Base-by-base conservation (phyloP, 2,797 vertebrate species). In the Sorex maritimensis region DNA sequence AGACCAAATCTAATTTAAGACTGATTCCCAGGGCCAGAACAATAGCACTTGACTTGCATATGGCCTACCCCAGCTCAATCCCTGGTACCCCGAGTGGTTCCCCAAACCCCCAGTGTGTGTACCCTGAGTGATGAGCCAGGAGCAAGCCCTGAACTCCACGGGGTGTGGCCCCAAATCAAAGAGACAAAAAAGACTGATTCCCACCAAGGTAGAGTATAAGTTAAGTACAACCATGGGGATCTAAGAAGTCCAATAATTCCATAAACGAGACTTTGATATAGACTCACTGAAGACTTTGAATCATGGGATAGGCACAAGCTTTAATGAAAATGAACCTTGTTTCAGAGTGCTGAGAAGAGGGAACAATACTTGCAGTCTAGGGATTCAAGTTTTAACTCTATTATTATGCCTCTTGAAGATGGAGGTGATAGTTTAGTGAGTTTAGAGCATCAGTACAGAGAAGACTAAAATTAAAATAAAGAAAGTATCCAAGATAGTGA, bases 401-500 rank as follows among this genome's bases (percentile, higher is more conserved):
- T 72, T 41, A 30, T 26, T 72, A 34, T 88, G 26, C 3, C 68
- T 73, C 72, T 41, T 19, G 14, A 86, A 13, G 2, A 21, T 8
- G 15, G 34, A 9, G 6, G 41, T 83, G 19, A 9, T 58, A 88
- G 85, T 52, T 52, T 52, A 86, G 24, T 30, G 9, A 81, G 21
- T 46, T 58, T 46, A 4, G 34, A 52, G 82, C 63, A 21, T 63
- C 23, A 24, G 23, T 63, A 15, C 52, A 52, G 61, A 63, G 21
- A 19, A 92, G 17, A n/a, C 65, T 77, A 81, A 88, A 71, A 86
- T 75, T 8, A 87, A 92, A 92, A 86, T 61, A 65, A 81, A 38
- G 24, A 83, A 30, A 30, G 44, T 61, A 61, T 52, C 30, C 72
- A 61, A 89, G 52, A 63, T 3, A 41, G 1, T 34, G 0, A 6